Percentiles rank a stretch among this genome's conserved stretches.
Conservation (phyloP, 2,113 vertebrate species). For the Origma solitaria region DNA sequence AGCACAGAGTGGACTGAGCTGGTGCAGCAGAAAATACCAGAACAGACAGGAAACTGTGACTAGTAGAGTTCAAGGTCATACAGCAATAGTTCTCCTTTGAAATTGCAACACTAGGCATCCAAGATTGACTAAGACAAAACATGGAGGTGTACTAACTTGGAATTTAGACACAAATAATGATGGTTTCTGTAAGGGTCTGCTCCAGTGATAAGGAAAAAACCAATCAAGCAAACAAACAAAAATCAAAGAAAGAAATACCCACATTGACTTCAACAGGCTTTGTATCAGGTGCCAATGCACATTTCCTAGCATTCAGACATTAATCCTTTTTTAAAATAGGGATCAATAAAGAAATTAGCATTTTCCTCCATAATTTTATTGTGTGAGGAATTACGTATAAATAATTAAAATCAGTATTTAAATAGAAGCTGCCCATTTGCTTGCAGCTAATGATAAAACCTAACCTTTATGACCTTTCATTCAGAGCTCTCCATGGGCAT, state of each 20-base stretch:
- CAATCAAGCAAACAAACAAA: background rate
- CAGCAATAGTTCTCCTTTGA: background rate
- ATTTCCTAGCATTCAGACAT: background rate
- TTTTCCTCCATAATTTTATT: background rate
- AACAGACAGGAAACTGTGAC: background rate
- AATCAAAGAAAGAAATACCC: background rate
- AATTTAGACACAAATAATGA: background rate
- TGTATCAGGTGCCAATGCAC: background rate
- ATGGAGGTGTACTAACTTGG: background rate
- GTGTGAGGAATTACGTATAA: background rate
- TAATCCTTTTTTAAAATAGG: background rate
- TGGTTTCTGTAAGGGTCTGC: background rate
- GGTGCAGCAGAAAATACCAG: background rate
- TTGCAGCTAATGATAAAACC: background rate
- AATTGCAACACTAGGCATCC: background rate
- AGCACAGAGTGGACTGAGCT: background rate
- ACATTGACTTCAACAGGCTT: background rate
- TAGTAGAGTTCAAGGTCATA: background rate
- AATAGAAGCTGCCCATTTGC: background rate
- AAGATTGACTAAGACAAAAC: background rate
- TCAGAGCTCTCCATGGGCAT: background rate
- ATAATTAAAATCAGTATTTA: background rate
- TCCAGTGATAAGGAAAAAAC: background rate
- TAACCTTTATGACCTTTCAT: background rate
- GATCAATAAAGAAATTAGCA: background rate